phyloP scores from a whole-genome alignment of 1,140 invertebrate genomes.

The Telenomus remus region DNA sequence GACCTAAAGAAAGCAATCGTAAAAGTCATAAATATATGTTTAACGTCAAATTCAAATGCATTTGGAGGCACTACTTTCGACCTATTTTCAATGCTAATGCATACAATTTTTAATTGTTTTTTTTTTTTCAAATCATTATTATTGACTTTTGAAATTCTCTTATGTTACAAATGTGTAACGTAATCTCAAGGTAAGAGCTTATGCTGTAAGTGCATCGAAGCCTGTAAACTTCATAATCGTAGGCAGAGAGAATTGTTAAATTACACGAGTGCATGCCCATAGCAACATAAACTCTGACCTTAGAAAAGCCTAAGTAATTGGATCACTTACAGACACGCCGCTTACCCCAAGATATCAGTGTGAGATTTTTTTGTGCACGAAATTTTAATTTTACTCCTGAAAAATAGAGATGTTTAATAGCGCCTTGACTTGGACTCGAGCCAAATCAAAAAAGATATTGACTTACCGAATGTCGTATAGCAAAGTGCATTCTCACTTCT shows the following conservation, averaged over 20 bases:
- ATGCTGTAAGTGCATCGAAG: slow-evolving; percentile 69
- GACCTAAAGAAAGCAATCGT: slow-evolving; percentile 32
- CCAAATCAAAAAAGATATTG: slow-evolving; percentile 34
- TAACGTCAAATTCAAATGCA: neutral
- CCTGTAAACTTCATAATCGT: slow-evolving; percentile 54
- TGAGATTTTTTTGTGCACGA: slow-evolving; percentile 28
- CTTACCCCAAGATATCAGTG: slow-evolving; percentile 64
- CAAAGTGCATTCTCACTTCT: slow-evolving; percentile 30
- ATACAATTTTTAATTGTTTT: too few relatives aligned
- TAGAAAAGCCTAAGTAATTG: slow-evolving; percentile 54
- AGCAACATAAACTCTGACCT: slow-evolving; percentile 68
- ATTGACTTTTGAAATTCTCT: slow-evolving; percentile 9
- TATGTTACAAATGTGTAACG: slow-evolving; percentile 28
- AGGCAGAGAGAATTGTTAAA: slow-evolving; percentile 38
- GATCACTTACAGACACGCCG: slow-evolving; percentile 64
- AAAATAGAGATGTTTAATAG: slow-evolving; percentile 50
- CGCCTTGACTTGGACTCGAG: slow-evolving; percentile 9
- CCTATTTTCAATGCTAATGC: too few relatives aligned
- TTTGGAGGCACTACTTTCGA: too few relatives aligned
- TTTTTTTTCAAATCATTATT: too few relatives aligned
- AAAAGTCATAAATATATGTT: slow-evolving; percentile 19
- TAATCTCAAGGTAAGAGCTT: slow-evolving; percentile 71
- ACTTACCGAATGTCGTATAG: slow-evolving; percentile 35
- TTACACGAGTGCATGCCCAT: slow-evolving; percentile 45
- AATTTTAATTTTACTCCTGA: slow-evolving; percentile 53